Percentiles rank a stretch among this genome's conserved stretches.
phyloP scores from a whole-genome alignment of 2,888 invertebrate genomes.

The Heteromurus nitidus region DNA sequence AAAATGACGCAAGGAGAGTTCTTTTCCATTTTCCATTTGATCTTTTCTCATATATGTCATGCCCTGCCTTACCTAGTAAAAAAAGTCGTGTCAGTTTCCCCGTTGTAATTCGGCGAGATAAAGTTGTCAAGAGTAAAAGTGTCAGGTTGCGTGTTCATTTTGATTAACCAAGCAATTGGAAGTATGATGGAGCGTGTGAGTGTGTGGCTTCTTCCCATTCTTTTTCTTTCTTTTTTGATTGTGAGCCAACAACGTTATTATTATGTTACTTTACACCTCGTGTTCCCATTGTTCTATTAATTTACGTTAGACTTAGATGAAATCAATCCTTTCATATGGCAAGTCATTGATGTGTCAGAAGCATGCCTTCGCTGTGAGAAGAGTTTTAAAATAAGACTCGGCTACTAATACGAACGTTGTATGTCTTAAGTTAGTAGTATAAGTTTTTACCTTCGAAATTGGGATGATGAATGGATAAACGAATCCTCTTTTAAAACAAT shows the following conservation, averaged over 20 bases:
- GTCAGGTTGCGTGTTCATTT: slow-evolving; percentile 39
- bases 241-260: no score
- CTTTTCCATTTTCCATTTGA: no score
- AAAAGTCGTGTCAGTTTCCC: slow-evolving; percentile 38
- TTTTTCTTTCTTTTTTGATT: no score
- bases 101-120: slow-evolving; percentile 24
- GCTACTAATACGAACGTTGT: no score
- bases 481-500: slow-evolving; percentile 29
- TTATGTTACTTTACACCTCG: slow-evolving; percentile 40
- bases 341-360: no score
- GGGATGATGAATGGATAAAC: background rate
- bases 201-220: background rate
- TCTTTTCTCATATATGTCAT: slow-evolving; percentile 29
- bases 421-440: no score
- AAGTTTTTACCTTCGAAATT: no score
- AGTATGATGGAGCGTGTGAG: slow-evolving; percentile 30
- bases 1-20: no score
- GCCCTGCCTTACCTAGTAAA: slow-evolving; percentile 36
- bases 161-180: slow-evolving; percentile 15
- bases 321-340: background rate
- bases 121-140: slow-evolving; percentile 46
- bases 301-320: slow-evolving; percentile 1
- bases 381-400: no score
- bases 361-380: no score
- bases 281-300: slow-evolving; percentile 37